These are phyloP conservation scores for Paraescarpia echinospica DNA, from an alignment of 1,140 invertebrate species.

Conservation along the genomic window DNA sequence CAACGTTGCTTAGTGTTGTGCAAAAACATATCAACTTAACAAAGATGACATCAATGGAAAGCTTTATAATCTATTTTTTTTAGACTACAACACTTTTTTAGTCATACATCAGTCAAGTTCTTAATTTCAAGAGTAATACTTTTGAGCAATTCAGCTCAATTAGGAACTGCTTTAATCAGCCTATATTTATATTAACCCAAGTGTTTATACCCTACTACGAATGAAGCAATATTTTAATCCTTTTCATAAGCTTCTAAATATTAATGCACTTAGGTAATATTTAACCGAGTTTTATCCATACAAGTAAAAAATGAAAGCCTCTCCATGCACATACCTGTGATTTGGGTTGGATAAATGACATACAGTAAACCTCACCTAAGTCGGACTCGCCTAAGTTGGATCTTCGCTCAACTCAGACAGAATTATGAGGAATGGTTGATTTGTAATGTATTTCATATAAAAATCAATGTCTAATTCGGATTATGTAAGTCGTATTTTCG, in stretches of 20 bases:
- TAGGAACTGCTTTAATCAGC: too few relatives aligned
- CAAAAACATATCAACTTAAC: not conserved
- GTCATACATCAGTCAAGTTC: not conserved
- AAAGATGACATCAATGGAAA: not conserved
- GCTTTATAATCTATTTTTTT: not conserved
- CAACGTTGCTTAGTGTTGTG: not conserved
- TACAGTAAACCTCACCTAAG: too few relatives aligned
- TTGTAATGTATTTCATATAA: too few relatives aligned
- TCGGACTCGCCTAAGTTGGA: too few relatives aligned
- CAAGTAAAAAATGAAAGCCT: not conserved
- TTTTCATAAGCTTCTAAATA: not conserved
- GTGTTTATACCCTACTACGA: not conserved
- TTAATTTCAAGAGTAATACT: not conserved
- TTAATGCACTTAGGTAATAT: not conserved
- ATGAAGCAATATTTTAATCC: not conserved
- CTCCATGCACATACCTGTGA: not conserved
- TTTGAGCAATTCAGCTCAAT: not conserved
- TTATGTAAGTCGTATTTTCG: too few relatives aligned
- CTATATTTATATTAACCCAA: not conserved
- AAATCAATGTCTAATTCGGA: too few relatives aligned
- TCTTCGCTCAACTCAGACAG: too few relatives aligned
- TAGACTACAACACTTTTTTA: not conserved
- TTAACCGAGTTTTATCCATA: not conserved
- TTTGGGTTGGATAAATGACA: not conserved
- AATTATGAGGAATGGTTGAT: too few relatives aligned